A percentile compares a stretch with the other conserved stretches of the same genome.
These are phyloP conservation scores for Arnoldichthys spilopterus DNA, from an alignment of 2,797 vertebrate species.

Conservation along the genomic window DNA sequence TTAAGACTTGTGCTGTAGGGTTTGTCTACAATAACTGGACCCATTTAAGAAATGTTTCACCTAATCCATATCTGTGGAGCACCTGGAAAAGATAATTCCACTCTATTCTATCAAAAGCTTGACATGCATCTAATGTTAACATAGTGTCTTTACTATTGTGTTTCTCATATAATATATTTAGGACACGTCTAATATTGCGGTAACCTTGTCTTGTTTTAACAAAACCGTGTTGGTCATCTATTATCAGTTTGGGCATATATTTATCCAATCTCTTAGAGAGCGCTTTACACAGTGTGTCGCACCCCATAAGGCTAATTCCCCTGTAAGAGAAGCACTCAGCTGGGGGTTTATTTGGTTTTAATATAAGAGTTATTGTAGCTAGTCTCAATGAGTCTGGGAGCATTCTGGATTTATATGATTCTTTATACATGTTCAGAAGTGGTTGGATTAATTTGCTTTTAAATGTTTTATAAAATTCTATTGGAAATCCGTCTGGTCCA, in stretches of 20 bases:
- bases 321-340: slow-evolving; percentile 33
- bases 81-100: background rate
- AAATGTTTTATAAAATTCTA: slow-evolving; percentile 47
- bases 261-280: slow-evolving; percentile 29
- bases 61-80: slow-evolving; percentile 5
- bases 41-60: background rate
- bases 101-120: slow-evolving; percentile 33
- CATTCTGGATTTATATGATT: slow-evolving; percentile 29
- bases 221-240: slow-evolving; percentile 42
- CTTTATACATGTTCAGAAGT: slow-evolving; percentile 35
- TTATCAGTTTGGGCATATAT: slow-evolving; percentile 7
- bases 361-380: slow-evolving; percentile 32
- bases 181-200: slow-evolving; percentile 40
- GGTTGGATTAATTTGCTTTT: slow-evolving; percentile 11
- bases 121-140: slow-evolving; percentile 21
- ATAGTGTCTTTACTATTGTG: slow-evolving; percentile 19
- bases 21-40: slow-evolving; percentile 20
- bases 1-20: slow-evolving; percentile 8
- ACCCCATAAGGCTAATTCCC: slow-evolving; percentile 36
- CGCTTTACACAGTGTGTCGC: slow-evolving; percentile 21
- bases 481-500: slow-evolving; percentile 32
- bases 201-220: slow-evolving; percentile 36
- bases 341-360: slow-evolving; percentile 25
- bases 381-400: slow-evolving; percentile 20
- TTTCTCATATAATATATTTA: slow-evolving; percentile 40